These are phyloP conservation scores for Trichosurus vulpecula DNA, from an alignment of 2,797 vertebrate species.

Conservation along the genomic window DNA sequence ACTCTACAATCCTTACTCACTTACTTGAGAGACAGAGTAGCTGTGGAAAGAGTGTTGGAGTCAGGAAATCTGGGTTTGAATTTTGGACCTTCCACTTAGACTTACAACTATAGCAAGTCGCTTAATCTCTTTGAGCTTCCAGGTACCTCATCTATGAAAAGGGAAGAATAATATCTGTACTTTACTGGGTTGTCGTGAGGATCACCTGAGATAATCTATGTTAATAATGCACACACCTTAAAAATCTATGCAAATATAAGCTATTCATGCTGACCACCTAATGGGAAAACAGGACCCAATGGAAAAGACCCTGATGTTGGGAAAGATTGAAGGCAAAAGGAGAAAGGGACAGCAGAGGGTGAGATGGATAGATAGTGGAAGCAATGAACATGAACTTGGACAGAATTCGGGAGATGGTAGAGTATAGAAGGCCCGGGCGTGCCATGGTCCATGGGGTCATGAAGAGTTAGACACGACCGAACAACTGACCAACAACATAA, in stretches of 20 bases:
- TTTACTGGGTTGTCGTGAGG: conserved; percentile 11
- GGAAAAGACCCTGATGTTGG: neutral
- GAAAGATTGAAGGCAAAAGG: neutral
- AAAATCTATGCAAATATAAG: conserved; percentile 38
- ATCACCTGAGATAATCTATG: conserved; percentile 17
- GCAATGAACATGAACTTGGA: neutral
- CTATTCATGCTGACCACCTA: neutral
- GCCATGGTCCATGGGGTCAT: no score
- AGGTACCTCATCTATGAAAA: conserved; percentile 14
- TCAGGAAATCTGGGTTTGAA: neutral
- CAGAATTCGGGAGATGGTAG: neutral
- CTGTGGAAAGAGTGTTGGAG: neutral
- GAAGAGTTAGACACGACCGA: neutral
- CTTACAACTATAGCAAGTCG: conserved; percentile 35
- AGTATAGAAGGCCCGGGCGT: no score
- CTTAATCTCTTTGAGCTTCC: conserved; percentile 27
- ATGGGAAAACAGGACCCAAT: neutral
- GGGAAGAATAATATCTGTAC: conserved; percentile 12
- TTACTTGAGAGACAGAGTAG: neutral
- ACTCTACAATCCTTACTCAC: neutral
- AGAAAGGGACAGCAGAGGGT: neutral
- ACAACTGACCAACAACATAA: neutral
- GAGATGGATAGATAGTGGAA: neutral
- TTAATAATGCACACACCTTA: conserved; percentile 7
- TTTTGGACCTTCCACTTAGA: neutral